Conservation (phyloP, 1,140 invertebrate genomes). For the Sitophilus oryzae region DNA sequence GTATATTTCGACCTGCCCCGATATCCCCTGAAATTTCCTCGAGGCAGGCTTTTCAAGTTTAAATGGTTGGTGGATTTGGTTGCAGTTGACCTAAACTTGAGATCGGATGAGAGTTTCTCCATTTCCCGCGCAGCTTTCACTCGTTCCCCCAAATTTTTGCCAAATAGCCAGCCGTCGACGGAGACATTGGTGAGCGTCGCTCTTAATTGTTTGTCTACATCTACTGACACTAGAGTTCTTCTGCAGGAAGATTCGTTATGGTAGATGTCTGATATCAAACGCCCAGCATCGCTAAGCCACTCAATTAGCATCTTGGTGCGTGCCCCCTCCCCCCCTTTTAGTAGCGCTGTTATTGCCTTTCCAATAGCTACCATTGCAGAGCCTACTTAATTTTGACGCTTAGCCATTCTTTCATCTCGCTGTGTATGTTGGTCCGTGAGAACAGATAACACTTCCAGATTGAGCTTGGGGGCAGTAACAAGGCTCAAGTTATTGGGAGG, state of each 20-base stretch:
- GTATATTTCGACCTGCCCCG: too few relatives aligned
- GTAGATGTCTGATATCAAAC: neutral
- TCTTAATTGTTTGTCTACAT: constrained; percentile 1
- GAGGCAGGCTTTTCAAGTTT: too few relatives aligned
- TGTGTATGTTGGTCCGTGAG: neutral
- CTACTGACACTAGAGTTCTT: constrained; percentile 1
- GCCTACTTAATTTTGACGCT: neutral
- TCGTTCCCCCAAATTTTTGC: neutral
- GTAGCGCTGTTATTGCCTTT: neutral
- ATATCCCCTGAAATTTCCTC: too few relatives aligned
- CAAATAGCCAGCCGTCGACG: neutral
- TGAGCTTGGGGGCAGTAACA: constrained; percentile 5
- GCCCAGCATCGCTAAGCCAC: neutral
- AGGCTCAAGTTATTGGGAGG: neutral
- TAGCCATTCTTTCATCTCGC: neutral
- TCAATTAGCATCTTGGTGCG: neutral
- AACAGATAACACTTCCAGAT: neutral
- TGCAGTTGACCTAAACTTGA: too few relatives aligned
- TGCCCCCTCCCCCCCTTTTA: neutral
- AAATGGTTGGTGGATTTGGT: too few relatives aligned
- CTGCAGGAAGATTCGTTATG: neutral
- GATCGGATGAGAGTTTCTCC: too few relatives aligned
- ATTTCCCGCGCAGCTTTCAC: too few relatives aligned
- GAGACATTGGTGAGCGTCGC: neutral
- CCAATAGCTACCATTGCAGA: neutral